Conservation (phyloP, 1,140 invertebrate genomes). For the Diabrotica undecimpunctata region DNA sequence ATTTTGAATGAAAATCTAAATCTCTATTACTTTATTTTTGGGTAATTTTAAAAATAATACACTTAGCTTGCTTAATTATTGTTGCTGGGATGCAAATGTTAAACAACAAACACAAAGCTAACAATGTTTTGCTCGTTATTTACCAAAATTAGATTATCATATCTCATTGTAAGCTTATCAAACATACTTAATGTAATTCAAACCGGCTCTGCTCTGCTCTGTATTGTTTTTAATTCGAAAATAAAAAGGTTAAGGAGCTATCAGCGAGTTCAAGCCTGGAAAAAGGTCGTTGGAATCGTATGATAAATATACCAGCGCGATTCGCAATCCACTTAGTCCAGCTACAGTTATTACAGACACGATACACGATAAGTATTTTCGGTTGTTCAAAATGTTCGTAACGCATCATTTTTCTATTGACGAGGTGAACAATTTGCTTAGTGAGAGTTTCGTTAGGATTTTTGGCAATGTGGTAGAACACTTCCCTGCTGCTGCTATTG, state of each 20-base stretch:
- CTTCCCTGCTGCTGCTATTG: constrained; percentile 53
- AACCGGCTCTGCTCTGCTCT: too few relatives aligned
- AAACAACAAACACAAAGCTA: too few relatives aligned
- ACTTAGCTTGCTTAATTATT: too few relatives aligned
- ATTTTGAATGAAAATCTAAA: too few relatives aligned
- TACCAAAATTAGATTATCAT: too few relatives aligned
- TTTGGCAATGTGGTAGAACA: constrained; percentile 66
- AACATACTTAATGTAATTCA: too few relatives aligned
- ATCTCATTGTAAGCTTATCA: too few relatives aligned
- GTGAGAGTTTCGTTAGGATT: constrained; percentile 56
- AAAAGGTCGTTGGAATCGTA: not conserved
- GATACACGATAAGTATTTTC: not conserved
- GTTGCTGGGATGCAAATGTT: too few relatives aligned
- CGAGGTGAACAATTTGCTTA: constrained; percentile 55
- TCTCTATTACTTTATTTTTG: too few relatives aligned
- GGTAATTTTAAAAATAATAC: too few relatives aligned
- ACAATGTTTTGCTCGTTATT: too few relatives aligned
- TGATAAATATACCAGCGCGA: not conserved
- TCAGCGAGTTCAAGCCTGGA: not conserved
- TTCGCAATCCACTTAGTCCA: not conserved
- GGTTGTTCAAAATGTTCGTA: constrained; percentile 9
- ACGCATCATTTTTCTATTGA: constrained; percentile 28
- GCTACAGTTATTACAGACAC: not conserved
- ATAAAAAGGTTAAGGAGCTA: not conserved
- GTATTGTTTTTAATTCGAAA: not conserved